Percentiles rank a stretch among this genome's conserved stretches.
These are phyloP conservation scores for Alligator sinensis DNA, from an alignment of 2,113 vertebrate species.

Conservation along the genomic window DNA sequence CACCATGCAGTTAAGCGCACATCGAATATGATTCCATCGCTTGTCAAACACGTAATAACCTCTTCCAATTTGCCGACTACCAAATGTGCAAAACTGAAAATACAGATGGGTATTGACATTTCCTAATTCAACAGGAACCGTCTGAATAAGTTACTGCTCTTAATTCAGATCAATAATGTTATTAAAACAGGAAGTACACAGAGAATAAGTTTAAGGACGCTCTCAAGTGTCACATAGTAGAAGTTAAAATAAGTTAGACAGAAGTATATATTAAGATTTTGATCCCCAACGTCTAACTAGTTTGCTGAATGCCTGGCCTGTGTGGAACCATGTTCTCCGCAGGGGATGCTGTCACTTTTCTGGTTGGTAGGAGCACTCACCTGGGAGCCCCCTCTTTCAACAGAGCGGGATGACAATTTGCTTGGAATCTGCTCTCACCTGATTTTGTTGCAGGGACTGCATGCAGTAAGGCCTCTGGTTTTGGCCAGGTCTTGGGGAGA, in stretches of 20 bases:
- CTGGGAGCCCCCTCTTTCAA: neutral
- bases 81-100: conserved; percentile 95
- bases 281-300: neutral
- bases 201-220: neutral
- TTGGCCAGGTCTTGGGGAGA: neutral
- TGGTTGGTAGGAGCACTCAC: rapidly evolving
- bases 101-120: conserved; percentile 19
- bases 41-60: conserved; percentile 94
- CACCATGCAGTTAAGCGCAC: conserved; percentile 93
- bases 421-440: neutral
- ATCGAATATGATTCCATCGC: conserved; percentile 93
- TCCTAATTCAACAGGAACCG: neutral
- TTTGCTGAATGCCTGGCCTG: neutral
- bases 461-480: neutral
- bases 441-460: neutral
- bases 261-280: neutral
- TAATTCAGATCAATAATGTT: neutral
- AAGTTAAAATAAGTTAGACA: neutral
- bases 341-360: neutral
- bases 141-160: neutral
- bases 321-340: neutral
- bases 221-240: neutral
- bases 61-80: conserved; percentile 94
- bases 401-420: neutral
- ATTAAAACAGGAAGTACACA: neutral